Percentiles rank a stretch among this genome's conserved stretches.
Evolutionary conservation across 2,888 invertebrate species (phyloP).

Genomic region (Lasioglossum calceatum): DNA sequence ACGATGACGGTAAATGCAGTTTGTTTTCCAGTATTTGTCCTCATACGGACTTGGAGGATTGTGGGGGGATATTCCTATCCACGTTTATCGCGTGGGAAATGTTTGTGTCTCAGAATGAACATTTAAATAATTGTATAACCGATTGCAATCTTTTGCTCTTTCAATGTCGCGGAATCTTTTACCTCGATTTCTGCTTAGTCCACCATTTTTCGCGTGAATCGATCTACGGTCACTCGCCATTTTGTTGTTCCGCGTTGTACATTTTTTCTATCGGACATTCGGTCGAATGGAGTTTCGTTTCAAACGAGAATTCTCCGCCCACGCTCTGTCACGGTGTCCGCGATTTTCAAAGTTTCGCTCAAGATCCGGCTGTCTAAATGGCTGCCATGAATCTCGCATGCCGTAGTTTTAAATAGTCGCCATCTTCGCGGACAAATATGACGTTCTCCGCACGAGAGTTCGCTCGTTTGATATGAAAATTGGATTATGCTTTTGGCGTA

Average conservation of each 20-base stretch:
- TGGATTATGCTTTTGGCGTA: background rate
- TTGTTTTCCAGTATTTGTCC: background rate
- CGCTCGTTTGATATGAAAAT: background rate
- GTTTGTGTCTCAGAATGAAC: background rate
- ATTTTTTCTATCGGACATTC: background rate
- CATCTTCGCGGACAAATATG: constrained; percentile 10
- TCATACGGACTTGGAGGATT: background rate
- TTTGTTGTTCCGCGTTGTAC: background rate
- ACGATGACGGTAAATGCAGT: too few relatives aligned
- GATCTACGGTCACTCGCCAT: background rate
- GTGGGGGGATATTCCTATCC: too few relatives aligned
- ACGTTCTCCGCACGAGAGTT: background rate
- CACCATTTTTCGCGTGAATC: background rate
- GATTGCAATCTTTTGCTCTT: background rate
- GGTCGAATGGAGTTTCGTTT: background rate
- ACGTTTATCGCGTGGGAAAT: background rate
- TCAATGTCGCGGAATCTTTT: background rate
- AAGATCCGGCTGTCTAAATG: constrained; percentile 88
- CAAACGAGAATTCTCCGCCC: constrained; percentile 80
- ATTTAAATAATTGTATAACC: constrained; percentile 17
- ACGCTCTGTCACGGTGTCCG: constrained; percentile 83
- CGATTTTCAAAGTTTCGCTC: constrained; percentile 89
- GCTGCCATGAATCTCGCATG: constrained; percentile 86
- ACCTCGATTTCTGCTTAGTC: background rate
- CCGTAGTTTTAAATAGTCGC: background rate